Percentiles rank a stretch among this genome's conserved stretches.
phyloP scores from a whole-genome alignment of 1,140 invertebrate species.

The Bombus waltoni region DNA sequence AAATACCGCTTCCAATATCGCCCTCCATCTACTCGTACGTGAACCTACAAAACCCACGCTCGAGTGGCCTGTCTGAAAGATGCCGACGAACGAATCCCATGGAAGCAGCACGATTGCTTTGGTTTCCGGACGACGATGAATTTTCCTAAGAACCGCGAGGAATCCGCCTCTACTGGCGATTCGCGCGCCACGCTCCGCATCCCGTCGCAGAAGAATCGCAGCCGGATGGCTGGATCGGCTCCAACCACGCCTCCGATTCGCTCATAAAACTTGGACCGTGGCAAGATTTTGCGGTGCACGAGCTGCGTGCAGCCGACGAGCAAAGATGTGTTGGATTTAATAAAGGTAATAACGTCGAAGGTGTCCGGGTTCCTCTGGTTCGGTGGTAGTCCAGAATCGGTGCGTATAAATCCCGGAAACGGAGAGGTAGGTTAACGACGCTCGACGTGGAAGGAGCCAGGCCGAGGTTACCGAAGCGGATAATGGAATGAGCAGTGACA shows the following conservation, averaged over 20 bases:
- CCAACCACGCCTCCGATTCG: conserved; percentile 64
- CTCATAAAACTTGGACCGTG: conserved; percentile 49
- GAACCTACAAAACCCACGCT: neutral
- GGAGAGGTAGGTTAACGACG: neutral
- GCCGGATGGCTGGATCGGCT: conserved; percentile 45
- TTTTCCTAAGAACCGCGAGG: conserved; percentile 51
- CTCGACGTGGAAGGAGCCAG: neutral
- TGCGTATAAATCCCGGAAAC: conserved; percentile 70
- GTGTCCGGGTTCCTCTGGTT: conserved; percentile 77
- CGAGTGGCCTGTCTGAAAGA: neutral
- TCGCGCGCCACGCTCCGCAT: conserved; percentile 29
- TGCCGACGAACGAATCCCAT: neutral
- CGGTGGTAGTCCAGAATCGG: neutral
- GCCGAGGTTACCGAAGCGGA: conserved; percentile 14
- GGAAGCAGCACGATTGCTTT: neutral
- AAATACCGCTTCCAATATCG: neutral
- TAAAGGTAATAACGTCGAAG: conserved; percentile 82
- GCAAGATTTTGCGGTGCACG: conserved; percentile 51
- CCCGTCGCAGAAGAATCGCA: conserved; percentile 9
- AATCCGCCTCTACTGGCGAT: neutral
- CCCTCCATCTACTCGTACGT: neutral
- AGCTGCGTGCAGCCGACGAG: neutral
- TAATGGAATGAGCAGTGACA: conserved; percentile 49
- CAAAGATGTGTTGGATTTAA: conserved; percentile 77
- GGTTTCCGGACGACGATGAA: conserved; percentile 33